Percentiles rank a stretch among this genome's conserved stretches.
Evolutionary conservation across 2,113 vertebrate species (phyloP).

Genomic region (Chunga burmeisteri): DNA sequence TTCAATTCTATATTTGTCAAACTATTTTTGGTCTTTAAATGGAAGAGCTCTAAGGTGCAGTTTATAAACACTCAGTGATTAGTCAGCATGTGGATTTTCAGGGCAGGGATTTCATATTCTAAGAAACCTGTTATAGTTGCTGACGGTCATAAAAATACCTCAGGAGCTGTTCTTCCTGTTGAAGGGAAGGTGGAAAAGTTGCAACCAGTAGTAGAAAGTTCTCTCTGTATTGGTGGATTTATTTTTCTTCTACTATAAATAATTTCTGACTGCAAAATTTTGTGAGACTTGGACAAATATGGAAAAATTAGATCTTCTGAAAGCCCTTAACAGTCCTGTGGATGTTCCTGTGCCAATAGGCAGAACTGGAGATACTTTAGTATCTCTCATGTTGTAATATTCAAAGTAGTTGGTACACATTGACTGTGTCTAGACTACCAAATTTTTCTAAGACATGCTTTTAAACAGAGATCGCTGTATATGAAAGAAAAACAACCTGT

Average conservation of each 20-base stretch:
- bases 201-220: not conserved
- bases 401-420: not conserved
- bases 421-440: not conserved
- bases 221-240: not conserved
- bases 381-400: not conserved
- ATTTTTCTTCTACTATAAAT: slow-evolving; percentile 1
- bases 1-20: not conserved
- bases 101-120: not conserved
- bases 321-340: not conserved
- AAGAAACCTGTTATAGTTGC: not conserved
- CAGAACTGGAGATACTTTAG: not conserved
- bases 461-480: not conserved
- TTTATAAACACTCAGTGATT: not conserved
- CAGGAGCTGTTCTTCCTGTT: not conserved
- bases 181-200: not conserved
- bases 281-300: not conserved
- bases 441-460: not conserved
- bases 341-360: not conserved
- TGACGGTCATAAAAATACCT: not conserved
- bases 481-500: not conserved
- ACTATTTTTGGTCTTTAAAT: not conserved
- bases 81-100: not conserved
- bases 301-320: not conserved
- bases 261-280: not conserved
- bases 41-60: not conserved